Conservation (phyloP, 30 jellyfish, hydroid and myxozoan species). For the Rhopilema esculentum region DNA sequence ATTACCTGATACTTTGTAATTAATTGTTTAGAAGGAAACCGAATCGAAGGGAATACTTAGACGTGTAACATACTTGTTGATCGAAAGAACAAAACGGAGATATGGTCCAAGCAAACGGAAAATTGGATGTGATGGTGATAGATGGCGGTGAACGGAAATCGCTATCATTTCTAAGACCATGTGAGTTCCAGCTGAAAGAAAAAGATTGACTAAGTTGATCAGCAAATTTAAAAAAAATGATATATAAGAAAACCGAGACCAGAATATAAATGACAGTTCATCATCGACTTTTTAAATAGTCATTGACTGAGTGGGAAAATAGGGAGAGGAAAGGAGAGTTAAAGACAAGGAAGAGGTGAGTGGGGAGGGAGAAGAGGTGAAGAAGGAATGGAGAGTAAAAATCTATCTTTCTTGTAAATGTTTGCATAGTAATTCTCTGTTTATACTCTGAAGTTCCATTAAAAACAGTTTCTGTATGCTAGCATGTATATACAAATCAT, state of each 20-base stretch:
- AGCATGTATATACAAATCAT: too few species aligned
- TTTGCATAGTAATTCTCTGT: too few species aligned
- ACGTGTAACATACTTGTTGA: constrained; percentile 78
- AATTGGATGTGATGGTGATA: constrained; percentile 99
- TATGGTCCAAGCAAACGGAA: constrained; percentile 94
- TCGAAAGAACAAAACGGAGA: constrained; percentile 80
- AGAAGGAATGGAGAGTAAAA: too few species aligned
- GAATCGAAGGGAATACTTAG: too few species aligned
- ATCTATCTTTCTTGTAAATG: too few species aligned
- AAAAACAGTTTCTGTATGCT: too few species aligned
- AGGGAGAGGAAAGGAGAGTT: background rate
- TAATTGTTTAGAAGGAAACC: too few species aligned
- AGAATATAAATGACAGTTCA: background rate
- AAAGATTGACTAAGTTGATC: background rate
- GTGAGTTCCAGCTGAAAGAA: constrained; percentile 71
- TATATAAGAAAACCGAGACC: background rate
- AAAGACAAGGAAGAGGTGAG: background rate
- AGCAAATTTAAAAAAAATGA: background rate
- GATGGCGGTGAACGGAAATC: constrained; percentile 86
- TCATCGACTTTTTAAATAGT: too few species aligned
- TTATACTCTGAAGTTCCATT: too few species aligned
- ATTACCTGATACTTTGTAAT: too few species aligned
- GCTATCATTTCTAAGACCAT: constrained; percentile 88
- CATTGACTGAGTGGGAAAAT: background rate
- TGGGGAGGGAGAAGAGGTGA: too few species aligned